A percentile compares a stretch with the other conserved stretches of the same genome.
phyloP scores from a whole-genome alignment of 2,888 invertebrate genomes.

The Petrophora chlorosata region DNA sequence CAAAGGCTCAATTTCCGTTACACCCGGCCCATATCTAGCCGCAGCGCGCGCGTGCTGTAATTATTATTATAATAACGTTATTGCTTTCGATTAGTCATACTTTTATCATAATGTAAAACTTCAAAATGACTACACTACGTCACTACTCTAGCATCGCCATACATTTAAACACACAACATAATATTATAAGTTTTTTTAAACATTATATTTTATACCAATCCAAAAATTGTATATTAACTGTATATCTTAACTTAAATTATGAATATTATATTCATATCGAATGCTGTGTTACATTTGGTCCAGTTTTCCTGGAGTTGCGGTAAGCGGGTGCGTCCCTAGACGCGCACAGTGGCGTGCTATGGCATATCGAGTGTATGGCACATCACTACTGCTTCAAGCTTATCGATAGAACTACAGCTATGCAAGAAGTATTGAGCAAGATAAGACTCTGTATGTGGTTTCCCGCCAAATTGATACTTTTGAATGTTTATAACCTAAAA shows the following conservation, averaged over 20 bases:
- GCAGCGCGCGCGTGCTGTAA: conserved; percentile 75
- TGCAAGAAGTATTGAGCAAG: conserved; percentile 79
- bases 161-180: conserved; percentile 79
- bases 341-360: conserved; percentile 55
- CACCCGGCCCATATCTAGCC: conserved; percentile 25
- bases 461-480: conserved; percentile 53
- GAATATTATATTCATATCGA: conserved; percentile 41
- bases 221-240: conserved; percentile 77
- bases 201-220: conserved; percentile 74
- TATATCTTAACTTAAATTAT: conserved; percentile 63
- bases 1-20: conserved; percentile 3
- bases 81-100: conserved; percentile 80
- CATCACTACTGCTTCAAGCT: conserved; percentile 72
- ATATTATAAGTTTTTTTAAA: conserved; percentile 64
- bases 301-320: conserved; percentile 70
- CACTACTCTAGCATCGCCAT: conserved; percentile 81
- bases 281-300: conserved; percentile 72
- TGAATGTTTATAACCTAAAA: conserved; percentile 40
- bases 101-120: conserved; percentile 68
- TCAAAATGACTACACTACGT: conserved; percentile 80
- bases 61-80: conserved; percentile 66
- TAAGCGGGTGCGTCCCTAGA: conserved; percentile 59
- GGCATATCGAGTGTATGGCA: conserved; percentile 70
- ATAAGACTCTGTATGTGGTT: conserved; percentile 52
- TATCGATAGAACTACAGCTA: conserved; percentile 62